These are phyloP conservation scores for Cepaea nemoralis DNA, from an alignment of 1,140 invertebrate genomes.

Conservation along the genomic window DNA sequence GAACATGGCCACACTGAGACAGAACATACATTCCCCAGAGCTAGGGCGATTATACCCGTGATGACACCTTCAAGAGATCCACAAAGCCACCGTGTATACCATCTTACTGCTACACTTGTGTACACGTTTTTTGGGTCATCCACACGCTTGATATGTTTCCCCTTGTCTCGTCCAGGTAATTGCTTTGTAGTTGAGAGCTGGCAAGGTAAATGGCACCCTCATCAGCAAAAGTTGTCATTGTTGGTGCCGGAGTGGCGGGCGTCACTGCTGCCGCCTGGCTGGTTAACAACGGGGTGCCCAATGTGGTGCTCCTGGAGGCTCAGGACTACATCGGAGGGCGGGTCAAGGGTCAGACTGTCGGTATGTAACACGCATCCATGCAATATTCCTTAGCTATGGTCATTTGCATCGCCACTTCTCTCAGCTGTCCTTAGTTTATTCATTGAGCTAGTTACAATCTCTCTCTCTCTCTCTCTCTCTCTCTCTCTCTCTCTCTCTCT, in stretches of 20 bases:
- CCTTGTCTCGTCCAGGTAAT: neutral
- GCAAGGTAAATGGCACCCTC: neutral
- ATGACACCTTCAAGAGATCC: too few species aligned
- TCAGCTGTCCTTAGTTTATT: too few species aligned
- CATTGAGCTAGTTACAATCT: too few species aligned
- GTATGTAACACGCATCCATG: neutral
- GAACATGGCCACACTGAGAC: too few species aligned
- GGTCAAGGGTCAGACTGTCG: constrained; percentile 2
- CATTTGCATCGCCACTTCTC: too few species aligned
- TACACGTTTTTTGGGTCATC: constrained; percentile 87
- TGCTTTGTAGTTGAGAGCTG: too few species aligned
- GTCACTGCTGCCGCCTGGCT: constrained; percentile 11
- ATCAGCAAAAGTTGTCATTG: constrained; percentile 1
- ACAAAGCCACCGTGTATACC: too few species aligned
- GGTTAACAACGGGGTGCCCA: neutral
- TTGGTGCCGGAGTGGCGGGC: constrained; percentile 26
- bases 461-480: too few species aligned
- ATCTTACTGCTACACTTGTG: too few species aligned
- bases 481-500: too few species aligned
- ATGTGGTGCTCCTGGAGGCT: constrained; percentile 18
- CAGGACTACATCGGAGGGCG: constrained; percentile 34
- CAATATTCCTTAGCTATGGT: neutral
- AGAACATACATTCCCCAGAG: too few species aligned
- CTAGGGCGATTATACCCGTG: too few species aligned
- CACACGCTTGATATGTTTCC: constrained; percentile 87